These are phyloP conservation scores for Rousettus leschenaultii DNA, from an alignment of 2,113 vertebrate species.

Conservation along the genomic window DNA sequence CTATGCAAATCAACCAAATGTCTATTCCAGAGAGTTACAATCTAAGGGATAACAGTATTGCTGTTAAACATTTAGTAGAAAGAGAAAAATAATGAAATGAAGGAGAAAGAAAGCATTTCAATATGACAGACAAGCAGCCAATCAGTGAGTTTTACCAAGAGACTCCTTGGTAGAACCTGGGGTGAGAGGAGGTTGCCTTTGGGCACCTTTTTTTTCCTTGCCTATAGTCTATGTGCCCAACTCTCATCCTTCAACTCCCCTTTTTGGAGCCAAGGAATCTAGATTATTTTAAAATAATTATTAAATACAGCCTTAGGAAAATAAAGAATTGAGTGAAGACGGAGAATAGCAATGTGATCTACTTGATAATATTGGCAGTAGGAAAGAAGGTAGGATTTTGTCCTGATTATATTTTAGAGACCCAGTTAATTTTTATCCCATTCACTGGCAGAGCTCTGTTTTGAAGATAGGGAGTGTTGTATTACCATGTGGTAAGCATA, in stretches of 20 bases:
- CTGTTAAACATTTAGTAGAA: neutral
- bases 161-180: neutral
- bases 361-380: neutral
- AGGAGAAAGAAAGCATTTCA: neutral
- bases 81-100: neutral
- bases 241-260: fast-evolving
- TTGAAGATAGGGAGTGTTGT: neutral
- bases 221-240: neutral
- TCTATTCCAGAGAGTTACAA: neutral
- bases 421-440: neutral
- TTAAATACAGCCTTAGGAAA: neutral
- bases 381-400: neutral
- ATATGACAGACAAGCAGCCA: neutral
- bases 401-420: neutral
- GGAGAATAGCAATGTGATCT: neutral
- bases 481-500: neutral
- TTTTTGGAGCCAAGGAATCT: neutral
- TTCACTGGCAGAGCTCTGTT: neutral
- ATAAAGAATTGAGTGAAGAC: neutral
- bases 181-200: neutral
- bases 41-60: neutral
- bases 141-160: neutral
- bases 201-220: neutral
- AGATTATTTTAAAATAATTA: neutral
- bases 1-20: neutral